A percentile compares a stretch with the other conserved stretches of the same genome.
Conservation (phyloP, 2,113 vertebrate genomes). For the Odobenus rosmarus region DNA sequence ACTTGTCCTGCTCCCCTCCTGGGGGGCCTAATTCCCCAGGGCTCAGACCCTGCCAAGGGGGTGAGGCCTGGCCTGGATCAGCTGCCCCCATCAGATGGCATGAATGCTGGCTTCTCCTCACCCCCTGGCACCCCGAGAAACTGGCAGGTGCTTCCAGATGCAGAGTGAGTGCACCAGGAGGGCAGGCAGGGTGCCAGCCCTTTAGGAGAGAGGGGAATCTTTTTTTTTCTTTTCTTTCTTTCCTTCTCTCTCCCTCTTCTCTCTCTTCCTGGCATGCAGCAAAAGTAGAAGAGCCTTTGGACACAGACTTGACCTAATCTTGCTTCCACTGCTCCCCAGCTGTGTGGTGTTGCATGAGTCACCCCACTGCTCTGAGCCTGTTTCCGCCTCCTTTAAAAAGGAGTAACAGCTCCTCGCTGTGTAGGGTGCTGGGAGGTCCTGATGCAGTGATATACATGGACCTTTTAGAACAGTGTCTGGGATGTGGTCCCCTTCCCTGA, state of each 20-base stretch:
- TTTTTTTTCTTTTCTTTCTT: neutral
- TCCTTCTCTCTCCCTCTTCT: neutral
- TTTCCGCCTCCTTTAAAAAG: neutral
- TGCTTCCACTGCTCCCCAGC: neutral
- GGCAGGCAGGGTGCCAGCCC: neutral
- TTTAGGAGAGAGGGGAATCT: neutral
- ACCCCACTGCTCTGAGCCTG: neutral
- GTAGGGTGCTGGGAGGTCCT: neutral
- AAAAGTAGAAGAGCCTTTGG: neutral
- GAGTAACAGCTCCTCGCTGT: neutral
- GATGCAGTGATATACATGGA: fast-evolving
- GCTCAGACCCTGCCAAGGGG: neutral
- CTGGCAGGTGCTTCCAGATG: neutral
- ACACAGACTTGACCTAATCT: neutral
- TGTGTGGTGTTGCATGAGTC: neutral
- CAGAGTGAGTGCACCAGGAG: neutral
- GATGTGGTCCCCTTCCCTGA: neutral
- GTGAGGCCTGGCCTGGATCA: neutral
- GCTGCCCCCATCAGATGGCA: neutral
- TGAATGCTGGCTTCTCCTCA: neutral
- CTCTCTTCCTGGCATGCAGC: neutral
- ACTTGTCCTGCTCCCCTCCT: no score
- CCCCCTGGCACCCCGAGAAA: neutral
- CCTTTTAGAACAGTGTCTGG: neutral
- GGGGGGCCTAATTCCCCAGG: neutral